Evolutionary conservation across 2,888 invertebrate genomes (phyloP), one percentile per base, ranked within the genome.

Genomic region (Orthonevra nobilis): DNA sequence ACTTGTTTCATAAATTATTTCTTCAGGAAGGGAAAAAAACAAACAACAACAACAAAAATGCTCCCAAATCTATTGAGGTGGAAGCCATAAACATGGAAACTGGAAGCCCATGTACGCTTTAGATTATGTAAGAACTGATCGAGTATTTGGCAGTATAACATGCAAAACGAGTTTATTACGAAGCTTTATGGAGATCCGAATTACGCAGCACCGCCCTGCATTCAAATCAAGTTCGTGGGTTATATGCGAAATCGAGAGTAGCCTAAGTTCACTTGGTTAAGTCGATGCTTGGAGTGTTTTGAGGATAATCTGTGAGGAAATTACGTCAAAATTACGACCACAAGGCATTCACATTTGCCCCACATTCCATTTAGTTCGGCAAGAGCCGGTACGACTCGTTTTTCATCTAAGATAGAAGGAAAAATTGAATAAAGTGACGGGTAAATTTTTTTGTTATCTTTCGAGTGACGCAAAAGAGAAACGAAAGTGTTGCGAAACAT

Each of bases 1-100:
- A 58, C 58, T 42, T 44, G 58, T 44, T 44, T 32, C 32, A n/a
- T 19, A 14, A 42, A 17, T 40, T n/a, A n/a, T n/a, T n/a, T 40
- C 28, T 30, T 40, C n/a, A 12, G 12, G n/a, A 58, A 58, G 20
- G 58, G 20, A n/a, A n/a, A n/a, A n/a, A n/a, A n/a, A n/a, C n/a
- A n/a, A n/a, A n/a, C n/a, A n/a, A n/a, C n/a, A n/a, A n/a, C n/a
- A n/a, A n/a, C n/a, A n/a, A n/a, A n/a, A n/a, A n/a, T 9, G 46
- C n/a, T 15, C 2, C 14, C 14, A 42, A 42, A 42, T 23, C 42
- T 23, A 23, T 42, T n/a, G 12, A 3, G 23, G 6, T 1, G 15
- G 38, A 15, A 17, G 17, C 17, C 9, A 38, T 23, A 20, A 44
- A 20, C 7, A 58, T 30, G 5, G 5, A 30, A 14, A 7, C 26